phyloP scores from a whole-genome alignment of 2,888 invertebrate genomes.

The Leptopterna dolabrata region DNA sequence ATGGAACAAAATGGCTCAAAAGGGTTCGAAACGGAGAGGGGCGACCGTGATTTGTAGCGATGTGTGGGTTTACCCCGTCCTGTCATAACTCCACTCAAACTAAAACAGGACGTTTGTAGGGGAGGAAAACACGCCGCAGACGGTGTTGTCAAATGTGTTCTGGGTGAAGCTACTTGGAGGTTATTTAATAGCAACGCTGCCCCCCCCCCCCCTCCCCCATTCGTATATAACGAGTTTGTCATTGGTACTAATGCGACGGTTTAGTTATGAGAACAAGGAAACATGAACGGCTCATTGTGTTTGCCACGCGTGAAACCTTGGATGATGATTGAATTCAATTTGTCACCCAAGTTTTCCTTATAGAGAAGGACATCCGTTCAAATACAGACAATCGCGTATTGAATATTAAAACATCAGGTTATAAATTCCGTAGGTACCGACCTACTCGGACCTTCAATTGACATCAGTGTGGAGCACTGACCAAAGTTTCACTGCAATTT shows the following conservation, averaged over 20 bases:
- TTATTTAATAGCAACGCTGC: neutral
- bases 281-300: neutral
- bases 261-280: neutral
- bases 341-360: neutral
- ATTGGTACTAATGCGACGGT: neutral
- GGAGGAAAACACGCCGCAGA: neutral
- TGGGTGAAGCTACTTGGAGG: neutral
- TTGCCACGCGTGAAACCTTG: neutral
- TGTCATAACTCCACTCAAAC: slow-evolving; percentile 7
- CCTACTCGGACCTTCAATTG: no score
- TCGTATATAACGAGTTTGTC: neutral
- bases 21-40: neutral
- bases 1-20: neutral
- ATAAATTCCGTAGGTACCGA: neutral
- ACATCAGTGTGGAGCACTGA: no score
- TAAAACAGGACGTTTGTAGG: neutral
- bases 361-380: neutral
- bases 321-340: neutral
- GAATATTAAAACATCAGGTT: neutral
- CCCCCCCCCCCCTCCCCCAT: neutral
- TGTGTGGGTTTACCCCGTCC: slow-evolving; percentile 7
- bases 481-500: no score
- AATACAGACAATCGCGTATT: neutral
- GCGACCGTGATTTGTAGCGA: neutral
- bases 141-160: neutral